Evolutionary conservation across 1,140 invertebrate species (phyloP).

Genomic region (Aplysia californica): DNA sequence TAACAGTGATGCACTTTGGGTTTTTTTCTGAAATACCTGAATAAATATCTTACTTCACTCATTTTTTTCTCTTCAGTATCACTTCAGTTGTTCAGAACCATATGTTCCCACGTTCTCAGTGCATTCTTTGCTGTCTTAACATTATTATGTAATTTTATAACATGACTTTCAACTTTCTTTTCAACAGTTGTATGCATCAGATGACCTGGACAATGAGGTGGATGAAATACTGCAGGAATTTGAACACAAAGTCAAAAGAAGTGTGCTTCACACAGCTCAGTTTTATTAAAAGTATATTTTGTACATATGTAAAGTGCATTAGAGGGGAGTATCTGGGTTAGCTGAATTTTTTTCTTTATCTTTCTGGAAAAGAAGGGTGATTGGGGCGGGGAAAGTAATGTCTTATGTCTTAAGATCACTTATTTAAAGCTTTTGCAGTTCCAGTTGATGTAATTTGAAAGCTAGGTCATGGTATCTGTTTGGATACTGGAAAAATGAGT

Average conservation of each 20-base stretch:
- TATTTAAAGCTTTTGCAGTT: neutral
- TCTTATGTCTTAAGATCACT: neutral
- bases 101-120: too few species aligned
- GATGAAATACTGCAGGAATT: constrained; percentile 97
- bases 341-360: neutral
- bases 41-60: too few species aligned
- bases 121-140: too few species aligned
- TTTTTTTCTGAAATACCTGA: too few species aligned
- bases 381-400: too few species aligned
- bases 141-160: too few species aligned
- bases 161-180: too few species aligned
- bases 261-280: constrained; percentile 91
- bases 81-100: too few species aligned
- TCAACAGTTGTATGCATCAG: constrained; percentile 85
- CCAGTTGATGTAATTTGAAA: neutral
- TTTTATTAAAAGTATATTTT: constrained; percentile 77
- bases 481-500: too few species aligned
- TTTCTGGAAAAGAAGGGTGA: neutral
- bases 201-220: constrained; percentile 98
- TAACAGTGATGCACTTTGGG: too few species aligned
- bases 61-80: too few species aligned
- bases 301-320: neutral
- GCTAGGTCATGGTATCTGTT: neutral
- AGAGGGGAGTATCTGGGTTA: neutral
- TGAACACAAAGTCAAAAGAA: constrained; percentile 87